Conservation (phyloP, 2,888 invertebrate species). For the Balanococcus diminutus region DNA sequence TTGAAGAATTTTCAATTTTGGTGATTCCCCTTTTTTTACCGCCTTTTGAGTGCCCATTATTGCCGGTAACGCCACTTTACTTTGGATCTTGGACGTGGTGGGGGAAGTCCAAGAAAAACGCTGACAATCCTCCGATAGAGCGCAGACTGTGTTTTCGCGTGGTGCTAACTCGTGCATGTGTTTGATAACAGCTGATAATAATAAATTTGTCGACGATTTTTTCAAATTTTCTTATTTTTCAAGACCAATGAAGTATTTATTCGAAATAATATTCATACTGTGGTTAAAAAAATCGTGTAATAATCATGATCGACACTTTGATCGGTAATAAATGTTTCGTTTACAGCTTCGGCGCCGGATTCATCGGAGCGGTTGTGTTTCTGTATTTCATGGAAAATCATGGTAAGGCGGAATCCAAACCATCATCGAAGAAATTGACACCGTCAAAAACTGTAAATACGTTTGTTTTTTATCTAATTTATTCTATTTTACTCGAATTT, state of each 20-base stretch:
- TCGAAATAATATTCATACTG: neutral
- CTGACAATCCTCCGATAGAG: too few relatives aligned
- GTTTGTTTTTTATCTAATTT: neutral
- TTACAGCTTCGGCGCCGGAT: slow-evolving; percentile 31
- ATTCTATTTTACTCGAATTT: neutral
- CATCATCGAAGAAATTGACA: neutral
- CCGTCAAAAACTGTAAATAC: neutral
- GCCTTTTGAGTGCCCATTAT: too few relatives aligned
- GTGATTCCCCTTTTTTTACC: too few relatives aligned
- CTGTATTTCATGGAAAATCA: neutral
- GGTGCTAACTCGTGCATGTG: neutral
- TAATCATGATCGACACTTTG: neutral
- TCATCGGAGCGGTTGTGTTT: neutral
- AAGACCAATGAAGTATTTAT: neutral
- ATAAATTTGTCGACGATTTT: too few relatives aligned
- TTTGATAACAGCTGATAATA: neutral
- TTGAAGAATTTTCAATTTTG: too few relatives aligned
- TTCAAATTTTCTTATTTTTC: neutral
- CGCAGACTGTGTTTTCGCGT: neutral
- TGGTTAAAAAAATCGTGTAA: neutral
- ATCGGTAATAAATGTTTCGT: slow-evolving; percentile 28
- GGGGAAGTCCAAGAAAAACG: too few relatives aligned
- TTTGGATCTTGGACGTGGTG: too few relatives aligned
- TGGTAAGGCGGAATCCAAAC: neutral
- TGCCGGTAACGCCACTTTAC: too few relatives aligned